These are phyloP conservation scores for Polymixis lichenea DNA, from an alignment of 2,888 invertebrate species.

Conservation along the genomic window DNA sequence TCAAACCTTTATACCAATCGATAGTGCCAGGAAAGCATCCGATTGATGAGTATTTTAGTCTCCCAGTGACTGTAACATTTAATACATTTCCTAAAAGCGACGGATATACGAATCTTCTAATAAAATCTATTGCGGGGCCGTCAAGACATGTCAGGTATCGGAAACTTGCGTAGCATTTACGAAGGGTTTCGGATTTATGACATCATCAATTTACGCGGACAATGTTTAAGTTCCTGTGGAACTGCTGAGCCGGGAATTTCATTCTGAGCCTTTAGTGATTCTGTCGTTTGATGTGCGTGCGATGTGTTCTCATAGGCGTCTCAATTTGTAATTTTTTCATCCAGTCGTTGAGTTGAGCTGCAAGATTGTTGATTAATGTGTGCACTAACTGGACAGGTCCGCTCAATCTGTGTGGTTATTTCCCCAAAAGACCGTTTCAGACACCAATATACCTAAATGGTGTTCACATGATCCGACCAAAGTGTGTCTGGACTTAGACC, in stretches of 20 bases:
- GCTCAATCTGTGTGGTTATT: too few relatives aligned
- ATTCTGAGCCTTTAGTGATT: conserved; percentile 9
- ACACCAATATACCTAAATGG: too few relatives aligned
- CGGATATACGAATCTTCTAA: not conserved
- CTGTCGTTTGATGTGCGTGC: conserved; percentile 20
- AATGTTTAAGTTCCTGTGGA: conserved; percentile 15
- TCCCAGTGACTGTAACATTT: too few relatives aligned
- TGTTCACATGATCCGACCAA: too few relatives aligned
- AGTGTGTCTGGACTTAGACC: too few relatives aligned
- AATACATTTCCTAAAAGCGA: conserved; percentile 10
- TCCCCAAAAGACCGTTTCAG: too few relatives aligned
- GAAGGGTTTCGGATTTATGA: conserved; percentile 31
- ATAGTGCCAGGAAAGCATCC: too few relatives aligned
- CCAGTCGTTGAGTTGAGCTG: too few relatives aligned
- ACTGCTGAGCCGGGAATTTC: not conserved
- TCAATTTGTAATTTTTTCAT: too few relatives aligned
- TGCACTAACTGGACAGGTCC: too few relatives aligned
- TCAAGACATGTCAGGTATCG: conserved; percentile 17
- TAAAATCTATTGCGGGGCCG: conserved; percentile 21
- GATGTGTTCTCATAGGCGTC: too few relatives aligned
- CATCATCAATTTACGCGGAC: conserved; percentile 27
- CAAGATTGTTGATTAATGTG: too few relatives aligned
- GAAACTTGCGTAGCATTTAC: conserved; percentile 9
- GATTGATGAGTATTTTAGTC: not conserved
- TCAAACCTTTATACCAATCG: not conserved